Base-by-base conservation (phyloP, 2,888 invertebrate genomes). In the Antitype chi region DNA sequence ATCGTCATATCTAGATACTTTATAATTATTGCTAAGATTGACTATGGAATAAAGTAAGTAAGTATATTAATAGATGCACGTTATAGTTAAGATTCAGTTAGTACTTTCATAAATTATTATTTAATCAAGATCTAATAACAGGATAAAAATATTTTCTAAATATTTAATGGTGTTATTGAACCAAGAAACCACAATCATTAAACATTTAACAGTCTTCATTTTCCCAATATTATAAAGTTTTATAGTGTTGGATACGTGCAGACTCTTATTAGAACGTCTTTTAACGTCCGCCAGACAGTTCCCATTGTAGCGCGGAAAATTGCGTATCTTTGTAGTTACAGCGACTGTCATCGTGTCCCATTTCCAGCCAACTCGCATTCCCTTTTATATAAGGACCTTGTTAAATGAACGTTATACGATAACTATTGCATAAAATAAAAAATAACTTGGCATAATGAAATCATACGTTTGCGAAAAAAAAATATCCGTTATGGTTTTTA, bases 331-430 rank as follows among this genome's bases (percentile, higher is more conserved):
- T 79, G 80, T 79, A 72, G 47, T 74, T 7, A 74, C 74, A 74
- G 71, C 60, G 62, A 66, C 80, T 70, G 75, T 74, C 73, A 69
- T 68, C 67, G 76, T 70, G 87, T 57, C 62, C 85, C 57, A 87
- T 69, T 86, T 84, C 73, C 69, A 79, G 70, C 74, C 69, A 77
- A 69, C 76, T 80, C 70, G 76, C 77, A 81, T 81, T 81, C 76
- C 71, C 66, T 70, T 68, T 80, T 84, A 82, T 68, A n/a, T n/a
- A n/a, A n/a, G 74, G 73, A 47, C 53, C 66, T 60, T 71, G 57
- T 68, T 80, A 53, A 38, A 43, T 6, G 23, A 32, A 64, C 28
- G 63, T 52, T 47, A 70, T 47, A 68, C 25, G n/a, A 68, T 67
- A 38, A 59, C 64, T 62, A 32, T 8, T 64, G 15, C 28, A 17